A percentile compares a stretch with the other conserved stretches of the same genome.
These are phyloP conservation scores for Pantala flavescens DNA, from an alignment of 1,140 invertebrate genomes.

Conservation along the genomic window DNA sequence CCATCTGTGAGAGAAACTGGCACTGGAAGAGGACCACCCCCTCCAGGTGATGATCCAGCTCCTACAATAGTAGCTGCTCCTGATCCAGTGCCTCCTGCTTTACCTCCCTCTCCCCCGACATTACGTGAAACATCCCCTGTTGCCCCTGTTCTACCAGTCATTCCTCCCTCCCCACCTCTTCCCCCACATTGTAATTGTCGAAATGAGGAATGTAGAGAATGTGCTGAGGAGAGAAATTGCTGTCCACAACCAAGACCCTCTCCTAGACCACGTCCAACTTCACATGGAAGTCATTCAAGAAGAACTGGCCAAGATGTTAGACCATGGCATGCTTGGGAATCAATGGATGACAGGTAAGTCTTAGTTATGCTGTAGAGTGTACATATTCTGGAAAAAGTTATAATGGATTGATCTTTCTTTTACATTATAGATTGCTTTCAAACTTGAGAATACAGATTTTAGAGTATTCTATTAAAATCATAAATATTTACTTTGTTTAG, in stretches of 20 bases:
- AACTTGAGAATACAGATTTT: too few relatives aligned
- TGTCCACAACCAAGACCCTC: constrained; percentile 22
- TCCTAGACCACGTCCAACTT: neutral
- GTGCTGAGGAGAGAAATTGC: constrained; percentile 10
- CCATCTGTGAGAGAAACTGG: constrained; percentile 24
- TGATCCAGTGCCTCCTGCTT: neutral
- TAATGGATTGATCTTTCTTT: too few relatives aligned
- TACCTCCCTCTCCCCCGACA: neutral
- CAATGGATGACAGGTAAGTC: constrained; percentile 33
- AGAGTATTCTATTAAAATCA: too few relatives aligned
- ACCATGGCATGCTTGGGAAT: constrained; percentile 31
- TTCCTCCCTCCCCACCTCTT: constrained; percentile 38
- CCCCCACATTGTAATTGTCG: constrained; percentile 20
- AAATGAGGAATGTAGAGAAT: neutral
- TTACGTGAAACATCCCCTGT: neutral
- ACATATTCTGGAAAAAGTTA: too few relatives aligned
- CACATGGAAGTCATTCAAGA: neutral
- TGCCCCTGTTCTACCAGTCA: constrained; percentile 30
- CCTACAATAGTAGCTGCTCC: constrained; percentile 51
- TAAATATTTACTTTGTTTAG: too few relatives aligned
- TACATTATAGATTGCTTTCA: too few relatives aligned
- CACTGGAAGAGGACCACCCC: constrained; percentile 35
- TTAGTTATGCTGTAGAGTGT: too few relatives aligned
- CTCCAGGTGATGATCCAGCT: constrained; percentile 34
- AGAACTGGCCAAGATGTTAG: neutral